Base-by-base conservation (phyloP, 2,888 invertebrate species). In the Lasiommata megera region DNA sequence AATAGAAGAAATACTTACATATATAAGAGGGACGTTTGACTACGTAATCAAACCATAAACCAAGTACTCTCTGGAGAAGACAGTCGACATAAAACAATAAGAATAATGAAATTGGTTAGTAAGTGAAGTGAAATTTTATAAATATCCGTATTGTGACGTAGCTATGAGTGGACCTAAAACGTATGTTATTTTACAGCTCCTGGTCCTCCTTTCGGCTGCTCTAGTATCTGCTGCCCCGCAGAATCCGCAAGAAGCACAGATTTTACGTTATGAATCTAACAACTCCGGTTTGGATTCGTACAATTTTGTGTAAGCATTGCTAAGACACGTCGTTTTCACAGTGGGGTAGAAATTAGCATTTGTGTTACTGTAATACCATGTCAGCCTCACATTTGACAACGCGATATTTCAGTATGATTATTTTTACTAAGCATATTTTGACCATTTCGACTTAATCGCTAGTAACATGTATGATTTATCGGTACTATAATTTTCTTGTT, bases 261-360 rank as follows among this genome's bases (percentile, higher is more conserved):
- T 94, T 63, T 64, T 93, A 48, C 92, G 92, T 63, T 93, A 93
- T 71, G 93, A 94, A 41, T 84, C 87, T 60, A 92, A 94, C 74
- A 94, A 94, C 63, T 88, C 90, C 63, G 93, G 93, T 50, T 73
- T 92, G 18, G 92, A 92, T 65, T 83, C 91, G 50, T 94, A 93
- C 79, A 92, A 82, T 64, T 94, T 92, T 66, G 88, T 84, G 93
- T 93, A 83, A 90, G 89, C 52, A 12, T 40, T 2, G 41, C 12
- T 41, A 41, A 55, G 23, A 17, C 40, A n/a, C n/a, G n/a, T n/a
- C n/a, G 2, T 23, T 23, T 5, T 23, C 23, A 2, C 23, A n/a
- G n/a, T n/a, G n/a, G n/a, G n/a, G n/a, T n/a, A n/a, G n/a, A n/a
- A n/a, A n/a, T n/a, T n/a, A n/a, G n/a, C n/a, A n/a, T n/a, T n/a